Percentiles rank a stretch among this genome's conserved stretches.
Evolutionary conservation across 2,888 invertebrate genomes (phyloP).

Genomic region (Parascotia fuliginaria): DNA sequence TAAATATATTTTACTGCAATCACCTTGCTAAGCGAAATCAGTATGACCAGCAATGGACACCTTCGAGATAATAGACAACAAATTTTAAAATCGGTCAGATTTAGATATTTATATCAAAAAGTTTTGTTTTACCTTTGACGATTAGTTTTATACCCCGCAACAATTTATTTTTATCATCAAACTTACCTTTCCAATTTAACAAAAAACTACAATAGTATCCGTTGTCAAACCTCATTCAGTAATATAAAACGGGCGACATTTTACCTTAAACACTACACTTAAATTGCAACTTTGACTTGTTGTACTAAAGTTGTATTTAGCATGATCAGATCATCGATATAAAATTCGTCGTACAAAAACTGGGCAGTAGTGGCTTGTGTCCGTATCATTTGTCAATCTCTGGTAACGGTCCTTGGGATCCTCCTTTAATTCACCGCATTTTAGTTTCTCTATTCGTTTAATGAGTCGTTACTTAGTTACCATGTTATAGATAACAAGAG

Average conservation of each 20-base stretch:
- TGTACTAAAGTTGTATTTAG: conserved; percentile 2
- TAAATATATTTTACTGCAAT: too few relatives aligned
- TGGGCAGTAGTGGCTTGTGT: conserved; percentile 31
- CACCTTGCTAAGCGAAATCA: too few relatives aligned
- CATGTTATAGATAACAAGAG: not conserved
- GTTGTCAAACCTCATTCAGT: conserved; percentile 15
- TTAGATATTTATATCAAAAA: too few relatives aligned
- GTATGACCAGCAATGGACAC: too few relatives aligned
- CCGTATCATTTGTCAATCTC: conserved; percentile 54
- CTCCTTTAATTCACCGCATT: conserved; percentile 41
- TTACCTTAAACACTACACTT: not conserved
- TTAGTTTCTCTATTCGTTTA: conserved; percentile 44
- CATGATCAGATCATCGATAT: conserved; percentile 4
- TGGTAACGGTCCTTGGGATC: conserved; percentile 24
- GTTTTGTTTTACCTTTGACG: too few relatives aligned
- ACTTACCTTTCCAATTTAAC: conserved; percentile 4
- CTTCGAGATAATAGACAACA: too few relatives aligned
- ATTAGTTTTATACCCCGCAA: too few relatives aligned
- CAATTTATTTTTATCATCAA: conserved; percentile 1
- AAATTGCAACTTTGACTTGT: conserved; percentile 7
- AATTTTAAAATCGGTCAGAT: too few relatives aligned
- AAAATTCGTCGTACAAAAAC: conserved; percentile 36
- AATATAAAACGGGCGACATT: conserved; percentile 21
- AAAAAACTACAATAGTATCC: conserved; percentile 26
- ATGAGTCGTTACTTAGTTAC: conserved; percentile 9